Evolutionary conservation across 2,888 invertebrate species (phyloP).

Genomic region (Crocallis elinguaria): DNA sequence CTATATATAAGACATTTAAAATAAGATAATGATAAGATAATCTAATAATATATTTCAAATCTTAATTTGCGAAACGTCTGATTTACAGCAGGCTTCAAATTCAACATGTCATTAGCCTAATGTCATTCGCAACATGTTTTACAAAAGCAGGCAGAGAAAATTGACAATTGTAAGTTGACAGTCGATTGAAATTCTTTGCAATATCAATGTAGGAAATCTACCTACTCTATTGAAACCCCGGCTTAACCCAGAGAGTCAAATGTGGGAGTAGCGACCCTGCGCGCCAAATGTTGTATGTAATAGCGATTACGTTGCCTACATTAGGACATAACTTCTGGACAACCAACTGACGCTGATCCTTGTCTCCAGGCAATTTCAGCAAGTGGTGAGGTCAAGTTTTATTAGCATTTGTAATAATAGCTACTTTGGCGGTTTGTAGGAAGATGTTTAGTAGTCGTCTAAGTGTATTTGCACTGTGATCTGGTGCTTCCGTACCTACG

Average conservation of each 20-base stretch:
- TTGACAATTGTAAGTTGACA: no score
- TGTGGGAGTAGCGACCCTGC: slow-evolving; percentile 64
- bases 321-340: slow-evolving; percentile 45
- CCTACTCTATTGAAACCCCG: slow-evolving; percentile 6
- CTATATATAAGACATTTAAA: no score
- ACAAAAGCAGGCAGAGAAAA: no score
- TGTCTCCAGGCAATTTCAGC: slow-evolving; percentile 65
- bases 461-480: slow-evolving; percentile 28
- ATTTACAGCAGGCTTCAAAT: no score
- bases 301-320: slow-evolving; percentile 53
- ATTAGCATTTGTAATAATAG: slow-evolving; percentile 54
- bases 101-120: no score
- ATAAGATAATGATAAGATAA: no score
- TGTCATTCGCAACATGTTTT: no score
- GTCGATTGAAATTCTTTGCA: no score
- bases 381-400: slow-evolving; percentile 69
- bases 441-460: slow-evolving; percentile 18
- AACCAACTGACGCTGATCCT: slow-evolving; percentile 48
- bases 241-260: background rate
- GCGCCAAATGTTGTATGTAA: slow-evolving; percentile 64
- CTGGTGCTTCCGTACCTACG: slow-evolving; percentile 15
- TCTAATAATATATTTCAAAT: no score
- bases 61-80: no score
- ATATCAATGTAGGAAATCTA: no score
- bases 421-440: slow-evolving; percentile 33